Evolutionary conservation across 1,140 invertebrate species (phyloP).

Genomic region (Drusus annulatus): DNA sequence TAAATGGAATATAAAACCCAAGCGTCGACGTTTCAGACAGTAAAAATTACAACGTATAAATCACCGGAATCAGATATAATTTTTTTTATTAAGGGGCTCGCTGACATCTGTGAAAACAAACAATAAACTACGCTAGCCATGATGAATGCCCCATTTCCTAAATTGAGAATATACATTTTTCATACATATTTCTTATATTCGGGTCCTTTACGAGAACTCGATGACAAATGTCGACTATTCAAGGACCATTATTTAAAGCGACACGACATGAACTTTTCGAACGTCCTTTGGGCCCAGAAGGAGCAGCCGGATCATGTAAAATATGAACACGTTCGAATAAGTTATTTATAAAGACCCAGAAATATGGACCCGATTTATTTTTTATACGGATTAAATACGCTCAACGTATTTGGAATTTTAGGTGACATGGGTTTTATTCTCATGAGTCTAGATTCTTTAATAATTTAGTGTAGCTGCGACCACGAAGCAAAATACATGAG

Average conservation of each 20-base stretch:
- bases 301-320: conserved; percentile 6
- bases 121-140: conserved; percentile 33
- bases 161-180: conserved; percentile 46
- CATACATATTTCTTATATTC: conserved; percentile 34
- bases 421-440: too few species aligned
- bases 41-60: conserved; percentile 38
- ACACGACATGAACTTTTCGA: conserved; percentile 1
- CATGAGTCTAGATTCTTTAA: too few species aligned
- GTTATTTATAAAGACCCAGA: not conserved
- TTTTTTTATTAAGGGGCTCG: conserved; percentile 27
- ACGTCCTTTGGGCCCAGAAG: conserved; percentile 16
- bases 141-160: conserved; percentile 48
- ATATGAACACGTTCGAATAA: conserved; percentile 17
- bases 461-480: too few species aligned
- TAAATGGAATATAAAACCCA: conserved; percentile 36
- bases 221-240: conserved; percentile 43
- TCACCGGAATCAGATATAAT: conserved; percentile 44
- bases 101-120: conserved; percentile 46
- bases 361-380: conserved; percentile 14
- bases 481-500: too few species aligned
- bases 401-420: not conserved
- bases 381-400: conserved; percentile 7
- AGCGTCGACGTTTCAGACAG: conserved; percentile 31
- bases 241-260: conserved; percentile 27
- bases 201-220: conserved; percentile 1